Evolutionary conservation across 2,797 vertebrate species (phyloP).

Genomic region (Phrynocephalus forsythii): DNA sequence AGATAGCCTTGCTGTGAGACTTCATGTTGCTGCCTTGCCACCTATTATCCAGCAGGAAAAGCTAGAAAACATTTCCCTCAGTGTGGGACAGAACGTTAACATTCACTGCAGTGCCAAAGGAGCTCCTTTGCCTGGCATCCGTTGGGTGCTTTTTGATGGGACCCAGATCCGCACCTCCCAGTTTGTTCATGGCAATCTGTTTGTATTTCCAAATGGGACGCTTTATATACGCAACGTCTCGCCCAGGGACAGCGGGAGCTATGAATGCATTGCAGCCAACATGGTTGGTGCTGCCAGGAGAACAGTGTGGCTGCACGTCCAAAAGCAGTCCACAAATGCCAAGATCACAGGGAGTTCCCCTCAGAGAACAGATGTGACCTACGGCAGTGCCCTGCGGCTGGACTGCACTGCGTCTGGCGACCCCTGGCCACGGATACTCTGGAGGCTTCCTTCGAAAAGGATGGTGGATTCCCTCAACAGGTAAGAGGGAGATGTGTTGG

Average conservation of each 20-base stretch:
- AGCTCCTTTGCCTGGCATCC: slow-evolving; percentile 80
- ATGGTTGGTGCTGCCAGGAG: slow-evolving; percentile 82
- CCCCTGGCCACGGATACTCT: slow-evolving; percentile 88
- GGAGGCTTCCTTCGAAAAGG: slow-evolving; percentile 91
- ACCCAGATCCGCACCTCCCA: slow-evolving; percentile 82
- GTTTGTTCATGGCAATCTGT: slow-evolving; percentile 79
- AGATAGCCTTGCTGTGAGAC: slow-evolving; percentile 83
- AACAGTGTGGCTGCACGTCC: slow-evolving; percentile 78
- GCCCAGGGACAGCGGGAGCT: slow-evolving; percentile 81
- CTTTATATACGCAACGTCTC: slow-evolving; percentile 81
- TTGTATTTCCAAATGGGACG: slow-evolving; percentile 93
- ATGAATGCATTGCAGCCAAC: slow-evolving; percentile 87
- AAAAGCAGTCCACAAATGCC: slow-evolving; percentile 78
- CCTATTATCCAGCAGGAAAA: slow-evolving; percentile 85
- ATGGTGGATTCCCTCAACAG: slow-evolving; percentile 90
- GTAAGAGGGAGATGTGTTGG: slow-evolving; percentile 68
- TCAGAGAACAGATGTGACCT: slow-evolving; percentile 83
- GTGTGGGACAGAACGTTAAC: slow-evolving; percentile 78
- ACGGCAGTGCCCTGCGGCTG: slow-evolving; percentile 83
- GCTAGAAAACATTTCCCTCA: slow-evolving; percentile 81
- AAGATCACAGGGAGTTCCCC: slow-evolving; percentile 85
- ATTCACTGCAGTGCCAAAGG: slow-evolving; percentile 88
- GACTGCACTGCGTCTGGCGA: slow-evolving; percentile 88
- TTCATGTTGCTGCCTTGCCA: slow-evolving; percentile 83
- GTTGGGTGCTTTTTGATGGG: slow-evolving; percentile 86